Percentiles rank a stretch among this genome's conserved stretches.
Evolutionary conservation across 2,113 vertebrate species (phyloP).

Genomic region (Phaetusa simplex): DNA sequence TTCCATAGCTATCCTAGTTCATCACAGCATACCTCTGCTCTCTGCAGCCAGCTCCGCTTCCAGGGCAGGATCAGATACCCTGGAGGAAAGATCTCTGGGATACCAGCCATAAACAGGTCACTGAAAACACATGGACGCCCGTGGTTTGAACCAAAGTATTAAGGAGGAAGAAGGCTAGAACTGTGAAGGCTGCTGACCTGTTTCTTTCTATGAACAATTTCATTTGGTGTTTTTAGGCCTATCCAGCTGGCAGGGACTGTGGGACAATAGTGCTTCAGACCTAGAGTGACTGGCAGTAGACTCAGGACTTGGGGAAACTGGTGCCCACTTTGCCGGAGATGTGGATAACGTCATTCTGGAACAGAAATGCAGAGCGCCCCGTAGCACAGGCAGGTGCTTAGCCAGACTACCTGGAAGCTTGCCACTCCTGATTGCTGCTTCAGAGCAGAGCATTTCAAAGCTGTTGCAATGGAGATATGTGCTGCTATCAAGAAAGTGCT

Average conservation of each 20-base stretch:
- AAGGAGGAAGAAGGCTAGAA: neutral
- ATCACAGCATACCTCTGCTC: neutral
- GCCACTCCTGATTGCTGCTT: constrained; percentile 6
- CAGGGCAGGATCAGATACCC: neutral
- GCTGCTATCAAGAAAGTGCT: constrained; percentile 21
- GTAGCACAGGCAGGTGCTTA: neutral
- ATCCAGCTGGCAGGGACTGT: constrained; percentile 29
- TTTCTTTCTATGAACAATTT: constrained; percentile 49
- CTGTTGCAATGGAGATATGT: neutral
- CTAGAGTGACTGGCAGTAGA: neutral
- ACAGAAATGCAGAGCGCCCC: neutral
- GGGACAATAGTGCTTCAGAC: neutral
- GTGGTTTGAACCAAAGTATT: neutral
- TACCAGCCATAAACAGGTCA: neutral
- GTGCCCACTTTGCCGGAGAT: neutral
- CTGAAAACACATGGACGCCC: neutral
- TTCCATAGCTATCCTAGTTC: neutral
- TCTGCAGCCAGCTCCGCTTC: neutral
- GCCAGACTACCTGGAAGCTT: constrained; percentile 29
- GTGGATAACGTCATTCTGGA: neutral
- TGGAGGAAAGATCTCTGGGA: rapidly evolving
- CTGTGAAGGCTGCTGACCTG: neutral
- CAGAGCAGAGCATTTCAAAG: constrained; percentile 10
- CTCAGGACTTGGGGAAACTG: neutral
- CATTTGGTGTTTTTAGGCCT: neutral